Base-by-base conservation (phyloP, 2,113 vertebrate genomes). In the Ginglymostoma cirratum region DNA sequence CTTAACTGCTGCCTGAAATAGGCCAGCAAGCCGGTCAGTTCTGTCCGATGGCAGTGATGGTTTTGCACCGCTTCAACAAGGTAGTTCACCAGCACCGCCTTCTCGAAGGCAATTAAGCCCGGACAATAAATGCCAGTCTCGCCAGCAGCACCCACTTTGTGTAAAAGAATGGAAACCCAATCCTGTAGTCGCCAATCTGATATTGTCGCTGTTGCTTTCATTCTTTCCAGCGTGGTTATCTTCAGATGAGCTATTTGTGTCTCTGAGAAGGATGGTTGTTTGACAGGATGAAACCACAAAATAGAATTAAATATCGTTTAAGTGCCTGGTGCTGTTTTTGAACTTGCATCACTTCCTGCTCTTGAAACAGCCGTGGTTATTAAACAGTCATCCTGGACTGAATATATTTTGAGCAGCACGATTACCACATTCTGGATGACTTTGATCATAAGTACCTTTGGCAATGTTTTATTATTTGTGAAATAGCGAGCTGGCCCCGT, bases 391-490 rank as follows among this genome's bases (percentile, higher is more conserved):
- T 12, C 48, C 87, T n/a, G 87, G 27, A 5, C 52, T 65, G 52
- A 30, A 52, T 61, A 90, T 45, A 19, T 42, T 83, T 15, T 17
- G 42, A 27, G 34, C 52, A 61, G 87, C 8, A 55, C 27, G 34
- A 52, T 87, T 38, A 93, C 89, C 89, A 90, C 52, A 65, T 90
- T 90, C 27, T 38, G 61, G n/a, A 17, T n/a, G n/a, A n/a, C 89
- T 93, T 93, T 93, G 89, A 93, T 93, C 89, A 66, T 65, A 21
- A 66, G 15, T 93, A 93, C 89, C 89, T 93, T 93, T 93, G 89
- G 89, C 89, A 93, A 8, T n/a, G 89, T 67, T 93, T 66, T 38
- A 65, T 93, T 93, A 67, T 93, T 93, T 93, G 38, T 93, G 61
- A 93, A 93, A 67, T 93, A 23, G 61, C 7, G 30, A 66, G 30